Conservation (phyloP, 2,797 vertebrate genomes). For the Tolypeutes matacus region DNA sequence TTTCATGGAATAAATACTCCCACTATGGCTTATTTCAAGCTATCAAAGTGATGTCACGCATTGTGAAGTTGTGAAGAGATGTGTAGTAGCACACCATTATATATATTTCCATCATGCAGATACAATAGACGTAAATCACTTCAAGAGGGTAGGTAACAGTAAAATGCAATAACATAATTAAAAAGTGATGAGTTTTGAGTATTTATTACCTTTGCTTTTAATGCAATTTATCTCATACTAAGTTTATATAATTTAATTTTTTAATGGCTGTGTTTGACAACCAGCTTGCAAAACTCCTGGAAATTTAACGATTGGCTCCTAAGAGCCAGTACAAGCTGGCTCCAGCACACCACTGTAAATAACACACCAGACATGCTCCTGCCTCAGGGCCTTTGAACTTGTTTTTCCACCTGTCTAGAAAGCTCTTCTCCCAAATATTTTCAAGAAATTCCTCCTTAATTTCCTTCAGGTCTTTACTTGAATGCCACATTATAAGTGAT, state of each 20-base stretch:
- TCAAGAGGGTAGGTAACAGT: constrained; percentile 12
- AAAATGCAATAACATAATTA: neutral
- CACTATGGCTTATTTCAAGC: neutral
- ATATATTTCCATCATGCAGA: neutral
- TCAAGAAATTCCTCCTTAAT: neutral
- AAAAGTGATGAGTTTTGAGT: neutral
- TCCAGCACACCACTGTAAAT: neutral
- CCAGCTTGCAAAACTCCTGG: constrained; percentile 23
- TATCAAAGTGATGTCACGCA: constrained; percentile 6
- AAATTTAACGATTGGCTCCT: constrained; percentile 24
- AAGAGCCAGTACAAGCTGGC: neutral
- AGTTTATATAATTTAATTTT: constrained; percentile 10
- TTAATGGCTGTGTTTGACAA: neutral
- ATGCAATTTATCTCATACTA: neutral
- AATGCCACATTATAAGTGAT: neutral
- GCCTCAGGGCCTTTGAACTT: neutral
- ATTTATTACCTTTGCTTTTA: constrained; percentile 30
- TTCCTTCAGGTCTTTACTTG: constrained; percentile 22
- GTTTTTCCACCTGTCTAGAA: constrained; percentile 28
- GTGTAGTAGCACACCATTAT: neutral
- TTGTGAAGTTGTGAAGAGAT: neutral
- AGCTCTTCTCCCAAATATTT: neutral
- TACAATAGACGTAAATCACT: neutral
- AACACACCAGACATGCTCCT: neutral
- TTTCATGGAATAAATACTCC: neutral